Evolutionary conservation across 1,140 invertebrate genomes (phyloP).

Genomic region (Bombus waltoni): DNA sequence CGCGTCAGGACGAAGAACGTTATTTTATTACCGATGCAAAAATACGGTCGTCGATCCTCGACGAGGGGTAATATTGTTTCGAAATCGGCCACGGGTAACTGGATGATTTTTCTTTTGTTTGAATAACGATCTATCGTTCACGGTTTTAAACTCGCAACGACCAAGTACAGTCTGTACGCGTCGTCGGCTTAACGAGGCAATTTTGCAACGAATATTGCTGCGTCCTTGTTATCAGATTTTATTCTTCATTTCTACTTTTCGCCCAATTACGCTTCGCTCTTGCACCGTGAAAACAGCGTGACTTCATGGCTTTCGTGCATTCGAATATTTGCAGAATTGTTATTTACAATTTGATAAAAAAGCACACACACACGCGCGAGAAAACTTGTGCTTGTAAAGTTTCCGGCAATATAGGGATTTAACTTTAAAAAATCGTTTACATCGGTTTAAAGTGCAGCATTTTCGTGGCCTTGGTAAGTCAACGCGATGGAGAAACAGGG

Average conservation of each 20-base stretch:
- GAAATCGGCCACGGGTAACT: neutral
- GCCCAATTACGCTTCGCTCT: neutral
- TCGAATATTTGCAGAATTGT: neutral
- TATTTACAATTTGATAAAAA: neutral
- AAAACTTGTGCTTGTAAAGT: neutral
- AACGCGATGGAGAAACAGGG: too few relatives aligned
- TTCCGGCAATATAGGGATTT: neutral
- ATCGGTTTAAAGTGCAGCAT: neutral
- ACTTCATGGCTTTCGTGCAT: too few relatives aligned
- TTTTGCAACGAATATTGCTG: neutral
- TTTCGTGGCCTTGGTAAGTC: neutral
- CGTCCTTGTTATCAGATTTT: neutral
- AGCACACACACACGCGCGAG: too few relatives aligned
- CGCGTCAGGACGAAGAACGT: too few relatives aligned
- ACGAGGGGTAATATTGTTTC: neutral
- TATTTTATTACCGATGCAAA: slow-evolving; percentile 26
- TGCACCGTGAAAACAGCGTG: neutral
- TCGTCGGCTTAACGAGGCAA: slow-evolving; percentile 1
- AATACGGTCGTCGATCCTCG: neutral
- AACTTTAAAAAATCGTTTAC: neutral
- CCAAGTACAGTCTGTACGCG: neutral
- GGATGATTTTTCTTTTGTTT: slow-evolving; percentile 1
- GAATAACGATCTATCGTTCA: slow-evolving; percentile 12
- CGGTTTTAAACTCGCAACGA: neutral
- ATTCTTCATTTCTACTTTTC: neutral